phyloP scores from a whole-genome alignment of 1,140 invertebrate genomes.

The Rhynchophorus ferrugineus region DNA sequence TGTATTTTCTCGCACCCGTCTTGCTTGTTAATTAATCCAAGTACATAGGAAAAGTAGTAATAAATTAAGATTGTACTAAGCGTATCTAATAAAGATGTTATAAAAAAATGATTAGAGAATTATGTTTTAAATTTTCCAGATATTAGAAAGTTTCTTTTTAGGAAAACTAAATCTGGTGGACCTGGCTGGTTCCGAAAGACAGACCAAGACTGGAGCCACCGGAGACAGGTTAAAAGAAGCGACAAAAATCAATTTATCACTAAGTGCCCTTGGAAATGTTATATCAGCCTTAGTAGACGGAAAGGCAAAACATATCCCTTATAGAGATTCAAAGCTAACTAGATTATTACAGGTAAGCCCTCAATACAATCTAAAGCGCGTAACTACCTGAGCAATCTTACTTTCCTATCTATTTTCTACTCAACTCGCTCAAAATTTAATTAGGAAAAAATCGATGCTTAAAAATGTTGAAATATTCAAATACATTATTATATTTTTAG shows the following conservation, averaged over 20 bases:
- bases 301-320: constrained; percentile 86
- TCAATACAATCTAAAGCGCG: not conserved
- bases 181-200: constrained; percentile 81
- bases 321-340: constrained; percentile 90
- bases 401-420: not conserved
- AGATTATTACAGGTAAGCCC: constrained; percentile 66
- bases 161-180: constrained; percentile 89
- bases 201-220: constrained; percentile 76
- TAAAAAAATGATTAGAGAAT: too few relatives aligned
- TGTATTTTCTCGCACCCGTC: too few relatives aligned
- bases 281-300: constrained; percentile 88
- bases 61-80: too few relatives aligned
- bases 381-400: not conserved
- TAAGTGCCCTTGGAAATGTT: constrained; percentile 90
- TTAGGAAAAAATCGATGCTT: too few relatives aligned
- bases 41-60: too few relatives aligned
- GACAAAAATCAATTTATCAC: constrained; percentile 90
- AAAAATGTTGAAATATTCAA: not conserved
- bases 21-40: too few relatives aligned
- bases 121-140: too few relatives aligned
- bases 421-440: too few relatives aligned
- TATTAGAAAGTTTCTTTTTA: too few relatives aligned
- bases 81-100: too few relatives aligned
- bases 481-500: constrained; percentile 36
- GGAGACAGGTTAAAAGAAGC: constrained; percentile 88